These are phyloP conservation scores for Amorpha juglandis DNA, from an alignment of 2,888 invertebrate species.

Conservation along the genomic window DNA sequence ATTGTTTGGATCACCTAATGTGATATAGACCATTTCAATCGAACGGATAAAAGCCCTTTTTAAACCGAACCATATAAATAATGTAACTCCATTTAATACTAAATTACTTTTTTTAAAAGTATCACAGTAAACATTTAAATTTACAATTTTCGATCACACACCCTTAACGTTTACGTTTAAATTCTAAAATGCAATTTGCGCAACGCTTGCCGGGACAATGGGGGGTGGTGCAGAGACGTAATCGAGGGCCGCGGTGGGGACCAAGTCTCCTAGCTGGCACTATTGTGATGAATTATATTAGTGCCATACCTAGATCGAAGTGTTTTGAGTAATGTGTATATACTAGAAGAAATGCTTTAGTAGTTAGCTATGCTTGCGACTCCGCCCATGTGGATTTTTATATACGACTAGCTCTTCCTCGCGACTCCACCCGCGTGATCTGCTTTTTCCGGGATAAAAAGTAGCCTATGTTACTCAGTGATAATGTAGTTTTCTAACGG, in stretches of 20 bases:
- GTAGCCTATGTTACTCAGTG: too few relatives aligned
- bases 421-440: too few relatives aligned
- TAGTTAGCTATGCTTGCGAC: too few relatives aligned
- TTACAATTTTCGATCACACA: constrained; percentile 39
- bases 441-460: too few relatives aligned
- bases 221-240: constrained; percentile 31
- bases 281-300: too few relatives aligned
- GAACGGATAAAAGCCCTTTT: background rate
- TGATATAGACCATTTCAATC: background rate
- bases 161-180: constrained; percentile 49
- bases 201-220: constrained; percentile 43
- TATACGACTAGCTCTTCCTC: too few relatives aligned
- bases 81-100: background rate
- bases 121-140: constrained; percentile 29
- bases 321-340: too few relatives aligned
- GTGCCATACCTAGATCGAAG: too few relatives aligned
- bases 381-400: too few relatives aligned
- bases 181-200: constrained; percentile 73
- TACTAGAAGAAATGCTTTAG: too few relatives aligned
- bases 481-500: too few relatives aligned
- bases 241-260: background rate
- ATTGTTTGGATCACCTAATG: background rate
- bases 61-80: background rate
- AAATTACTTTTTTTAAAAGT: constrained; percentile 15
- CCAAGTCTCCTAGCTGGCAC: background rate